A percentile compares a stretch with the other conserved stretches of the same genome.
phyloP scores from a whole-genome alignment of 92 coral and sea anemone genomes.

The Palythoa grandiflora region DNA sequence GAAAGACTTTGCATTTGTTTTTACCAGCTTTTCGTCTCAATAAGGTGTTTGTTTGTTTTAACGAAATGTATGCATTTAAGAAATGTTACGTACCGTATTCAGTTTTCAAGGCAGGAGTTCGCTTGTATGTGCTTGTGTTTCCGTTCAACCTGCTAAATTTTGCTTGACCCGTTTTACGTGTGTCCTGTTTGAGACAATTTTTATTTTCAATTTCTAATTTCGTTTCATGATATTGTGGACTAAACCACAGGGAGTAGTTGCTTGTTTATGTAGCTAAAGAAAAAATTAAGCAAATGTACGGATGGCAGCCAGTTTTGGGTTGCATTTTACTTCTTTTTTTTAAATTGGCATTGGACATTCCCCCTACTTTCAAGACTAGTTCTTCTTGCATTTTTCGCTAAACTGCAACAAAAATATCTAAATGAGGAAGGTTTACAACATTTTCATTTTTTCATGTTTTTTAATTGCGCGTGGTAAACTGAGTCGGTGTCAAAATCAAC shows the following conservation, averaged over 20 bases:
- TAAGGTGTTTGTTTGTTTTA: neutral
- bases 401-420: neutral
- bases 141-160: neutral
- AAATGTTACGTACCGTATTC: neutral
- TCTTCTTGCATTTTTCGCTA: constrained; percentile 2
- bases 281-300: neutral
- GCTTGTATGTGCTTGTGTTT: constrained; percentile 4
- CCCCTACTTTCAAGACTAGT: neutral
- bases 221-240: neutral
- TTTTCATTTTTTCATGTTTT: too few species aligned
- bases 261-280: constrained; percentile 1
- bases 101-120: neutral
- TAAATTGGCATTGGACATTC: neutral
- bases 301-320: neutral
- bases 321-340: neutral
- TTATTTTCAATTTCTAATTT: neutral
- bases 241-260: neutral
- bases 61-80: neutral
- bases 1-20: neutral
- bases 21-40: neutral
- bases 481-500: neutral
- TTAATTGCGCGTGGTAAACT: neutral
- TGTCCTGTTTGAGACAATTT: neutral
- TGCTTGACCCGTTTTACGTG: neutral
- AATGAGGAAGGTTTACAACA: neutral